phyloP scores from a whole-genome alignment of 2,113 vertebrate species.

The Willisornis vidua region DNA sequence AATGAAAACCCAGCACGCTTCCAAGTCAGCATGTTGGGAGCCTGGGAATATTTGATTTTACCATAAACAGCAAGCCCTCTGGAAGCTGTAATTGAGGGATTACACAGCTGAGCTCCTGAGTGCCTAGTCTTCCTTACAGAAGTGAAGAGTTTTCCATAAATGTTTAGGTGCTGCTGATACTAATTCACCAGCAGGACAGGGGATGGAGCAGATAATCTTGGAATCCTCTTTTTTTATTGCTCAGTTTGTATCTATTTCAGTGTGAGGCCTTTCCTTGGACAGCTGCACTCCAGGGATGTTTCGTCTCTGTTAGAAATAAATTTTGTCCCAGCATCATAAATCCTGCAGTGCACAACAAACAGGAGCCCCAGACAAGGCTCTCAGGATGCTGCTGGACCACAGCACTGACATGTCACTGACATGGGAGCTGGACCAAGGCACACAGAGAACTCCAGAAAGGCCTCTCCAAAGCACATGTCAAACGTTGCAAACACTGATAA shows the following conservation, averaged over 20 bases:
- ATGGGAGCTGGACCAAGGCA: not conserved
- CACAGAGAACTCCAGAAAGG: not conserved
- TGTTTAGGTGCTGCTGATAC: not conserved
- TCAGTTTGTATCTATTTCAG: not conserved
- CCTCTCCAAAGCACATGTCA: not conserved
- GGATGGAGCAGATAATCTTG: not conserved
- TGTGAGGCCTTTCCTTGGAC: not conserved
- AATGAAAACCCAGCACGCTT: not conserved
- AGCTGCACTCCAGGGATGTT: not conserved
- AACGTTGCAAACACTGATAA: not conserved
- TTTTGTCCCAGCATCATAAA: not conserved
- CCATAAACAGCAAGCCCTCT: not conserved
- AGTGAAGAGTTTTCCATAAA: not conserved
- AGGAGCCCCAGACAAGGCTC: not conserved
- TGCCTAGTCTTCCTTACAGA: not conserved
- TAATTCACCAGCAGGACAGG: not conserved
- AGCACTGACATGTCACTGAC: not conserved
- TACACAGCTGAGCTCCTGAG: not conserved
- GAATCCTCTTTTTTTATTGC: not conserved
- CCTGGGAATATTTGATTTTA: not conserved
- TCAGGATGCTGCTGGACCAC: not conserved
- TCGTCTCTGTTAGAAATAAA: not conserved
- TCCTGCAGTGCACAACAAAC: not conserved
- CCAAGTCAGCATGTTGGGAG: not conserved
- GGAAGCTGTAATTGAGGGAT: constrained; percentile 3